These are phyloP conservation scores for Tetragonula carbonaria DNA, from an alignment of 2,888 invertebrate genomes.

Conservation along the genomic window DNA sequence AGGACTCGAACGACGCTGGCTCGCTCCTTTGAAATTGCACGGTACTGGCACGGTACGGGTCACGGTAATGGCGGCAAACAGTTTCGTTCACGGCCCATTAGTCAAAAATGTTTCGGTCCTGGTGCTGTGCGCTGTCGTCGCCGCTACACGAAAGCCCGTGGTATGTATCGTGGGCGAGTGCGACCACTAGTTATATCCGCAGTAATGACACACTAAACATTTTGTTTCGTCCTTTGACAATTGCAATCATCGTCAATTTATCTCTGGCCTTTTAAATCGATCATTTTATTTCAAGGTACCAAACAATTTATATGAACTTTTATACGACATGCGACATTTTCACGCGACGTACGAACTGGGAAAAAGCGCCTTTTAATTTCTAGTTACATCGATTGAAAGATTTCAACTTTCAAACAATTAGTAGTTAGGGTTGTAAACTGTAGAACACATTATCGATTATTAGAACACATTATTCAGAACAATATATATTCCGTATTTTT, in stretches of 20 bases:
- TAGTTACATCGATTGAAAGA: background rate
- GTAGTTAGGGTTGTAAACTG: too few species aligned
- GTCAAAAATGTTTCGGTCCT: constrained; percentile 74
- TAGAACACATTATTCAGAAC: too few species aligned
- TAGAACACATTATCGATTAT: too few species aligned
- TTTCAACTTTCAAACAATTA: background rate
- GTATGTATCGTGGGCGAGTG: constrained; percentile 45
- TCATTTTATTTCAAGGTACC: constrained; percentile 19
- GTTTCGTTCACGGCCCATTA: constrained; percentile 81
- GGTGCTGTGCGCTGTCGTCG: constrained; percentile 49
- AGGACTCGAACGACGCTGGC: constrained; percentile 54
- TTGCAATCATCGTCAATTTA: constrained; percentile 71
- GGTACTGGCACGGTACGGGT: constrained; percentile 64
- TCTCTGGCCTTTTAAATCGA: constrained; percentile 42
- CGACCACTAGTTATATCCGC: constrained; percentile 41
- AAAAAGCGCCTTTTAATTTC: background rate
- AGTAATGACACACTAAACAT: constrained; percentile 64
- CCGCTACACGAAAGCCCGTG: constrained; percentile 33
- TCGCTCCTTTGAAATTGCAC: constrained; percentile 68
- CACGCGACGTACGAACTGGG: background rate
- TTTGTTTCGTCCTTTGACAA: constrained; percentile 56
- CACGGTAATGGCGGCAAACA: constrained; percentile 78
- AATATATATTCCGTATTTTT: too few species aligned
- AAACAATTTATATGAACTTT: constrained; percentile 18
- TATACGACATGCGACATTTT: constrained; percentile 12